Evolutionary conservation across 2,113 vertebrate species (phyloP), one percentile per base, ranked within the genome.

Genomic region (Eulemur rufifrons): DNA sequence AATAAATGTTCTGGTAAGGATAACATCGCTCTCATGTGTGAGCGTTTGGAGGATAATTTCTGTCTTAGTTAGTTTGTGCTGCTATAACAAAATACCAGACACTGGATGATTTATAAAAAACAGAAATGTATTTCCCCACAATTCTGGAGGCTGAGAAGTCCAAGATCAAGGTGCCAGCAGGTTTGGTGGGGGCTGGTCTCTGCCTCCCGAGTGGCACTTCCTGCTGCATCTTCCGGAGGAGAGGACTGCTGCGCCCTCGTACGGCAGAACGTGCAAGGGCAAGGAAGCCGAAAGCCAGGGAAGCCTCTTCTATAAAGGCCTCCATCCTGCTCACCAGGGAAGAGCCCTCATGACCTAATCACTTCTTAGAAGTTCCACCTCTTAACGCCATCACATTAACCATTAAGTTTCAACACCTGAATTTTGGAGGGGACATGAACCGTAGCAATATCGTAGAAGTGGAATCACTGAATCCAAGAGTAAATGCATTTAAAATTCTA

Each of bases 401-500:
- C n/a, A 42, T 0, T 52, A 12, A 2, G 1, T 37, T 39, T 63
- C 42, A 21, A 32, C 45, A 13, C 11, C 34, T 92, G 45, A 76
- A 82, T 63, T 64, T 20, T 29, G 15, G 4, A 37, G 8, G 52
- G 59, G 25, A 34, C 9, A n/a, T 11, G 29, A 39, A 68, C 14
- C 59, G 20, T 3, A 68, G 37, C 32, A 77, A 42, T 3, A 23
- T 50, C 17, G 18, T 69, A 69, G 37, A 32, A 69, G 29, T 89
- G 34, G 45, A 82, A 78, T 10, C 5, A 37, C 29, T 61, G 11
- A 37, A n/a, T 64, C 27, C 42, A 39, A 86, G 64, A 56, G 20
- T 64, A 86, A 92, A 64, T 23, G 25, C 9, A 71, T 77, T 93
- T 25, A 74, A 68, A 69, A 25, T 37, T 59, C 76, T 52, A 68